Percentiles rank a stretch among this genome's conserved stretches.
These are phyloP conservation scores for Hippocampus barbouri DNA, from an alignment of 2,113 vertebrate genomes.

Conservation along the genomic window DNA sequence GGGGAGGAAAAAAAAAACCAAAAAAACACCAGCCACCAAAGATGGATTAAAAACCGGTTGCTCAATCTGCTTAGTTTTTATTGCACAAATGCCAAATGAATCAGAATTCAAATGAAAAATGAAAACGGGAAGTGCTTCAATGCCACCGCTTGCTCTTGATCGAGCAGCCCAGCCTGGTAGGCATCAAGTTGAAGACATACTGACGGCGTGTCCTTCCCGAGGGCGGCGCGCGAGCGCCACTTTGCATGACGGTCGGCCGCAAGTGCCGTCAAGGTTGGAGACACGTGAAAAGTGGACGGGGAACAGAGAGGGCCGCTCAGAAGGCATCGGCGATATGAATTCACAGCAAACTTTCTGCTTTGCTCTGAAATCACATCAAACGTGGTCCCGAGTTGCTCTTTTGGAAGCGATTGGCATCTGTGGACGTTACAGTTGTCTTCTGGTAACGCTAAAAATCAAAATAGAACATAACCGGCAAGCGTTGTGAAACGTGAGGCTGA, in stretches of 20 bases:
- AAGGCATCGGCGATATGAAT: neutral
- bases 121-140: constrained; percentile 49
- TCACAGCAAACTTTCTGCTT: neutral
- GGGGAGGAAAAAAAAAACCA: too few species aligned
- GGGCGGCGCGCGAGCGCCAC: constrained; percentile 25
- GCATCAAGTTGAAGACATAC: constrained; percentile 33
- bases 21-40: too few species aligned
- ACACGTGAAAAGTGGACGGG: neutral
- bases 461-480: constrained; percentile 21
- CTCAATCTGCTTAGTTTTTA: too few species aligned
- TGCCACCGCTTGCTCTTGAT: constrained; percentile 28
- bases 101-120: too few species aligned
- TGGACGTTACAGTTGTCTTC: constrained; percentile 4
- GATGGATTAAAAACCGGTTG: too few species aligned
- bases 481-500: constrained; percentile 14
- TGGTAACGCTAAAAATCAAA: constrained; percentile 2
- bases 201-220: constrained; percentile 38
- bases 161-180: constrained; percentile 34
- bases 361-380: neutral
- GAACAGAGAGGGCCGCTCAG: neutral
- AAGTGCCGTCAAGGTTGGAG: neutral
- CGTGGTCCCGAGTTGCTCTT: constrained; percentile 15
- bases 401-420: constrained; percentile 4
- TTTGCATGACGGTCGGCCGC: constrained; percentile 50
- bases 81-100: too few species aligned